Base-by-base conservation (phyloP, 2,113 vertebrate species). In the Peromyscus polionotus region DNA sequence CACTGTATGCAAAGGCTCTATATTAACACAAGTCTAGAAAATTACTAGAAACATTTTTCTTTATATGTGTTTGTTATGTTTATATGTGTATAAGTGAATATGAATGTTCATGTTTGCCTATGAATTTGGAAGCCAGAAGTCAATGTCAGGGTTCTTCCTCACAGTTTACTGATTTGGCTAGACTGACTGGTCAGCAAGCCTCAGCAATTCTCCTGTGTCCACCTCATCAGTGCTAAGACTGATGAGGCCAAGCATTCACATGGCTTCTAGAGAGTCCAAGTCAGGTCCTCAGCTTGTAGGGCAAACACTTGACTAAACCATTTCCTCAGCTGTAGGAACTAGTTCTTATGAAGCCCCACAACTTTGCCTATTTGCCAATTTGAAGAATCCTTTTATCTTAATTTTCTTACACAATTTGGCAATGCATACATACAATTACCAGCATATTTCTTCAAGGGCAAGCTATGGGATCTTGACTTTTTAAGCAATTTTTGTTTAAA, bases 1-100 rank as follows among this genome's bases (percentile, higher is more conserved):
- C 17, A 73, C 42, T 51, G 22, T 63, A 57, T 42, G 28, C 11
- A 92, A 39, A 70, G 85, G 85, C 3, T 88, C 45, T 39, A 72
- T 24, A 79, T 91, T 93, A 94, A 63, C 10, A 70, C 33, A 86
- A 59, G 22, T 84, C 65, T 70, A 88, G 4, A 14, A 93, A 96
- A 95, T 59, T 89, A 54, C 48, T 85, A 2, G 48, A 93, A 93
- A 89, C 36, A 17, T n/a, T 59, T 54, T 59, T 13, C 39, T 24
- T 45, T 57, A n/a, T 59, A 1, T 81, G 80, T 83, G 77, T 57
- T 54, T 57, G 16, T 39, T 39, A 72, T n/a, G 3, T 22, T 39
- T 45, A 6, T 61, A 26, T 83, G 80, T 61, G 16, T 61, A 11
- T 83, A 59, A n/a, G 36, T 19, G 2, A 81, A 81, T 48, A 81